These are phyloP conservation scores for Pampus argenteus DNA, from an alignment of 2,797 vertebrate species.

Conservation along the genomic window DNA sequence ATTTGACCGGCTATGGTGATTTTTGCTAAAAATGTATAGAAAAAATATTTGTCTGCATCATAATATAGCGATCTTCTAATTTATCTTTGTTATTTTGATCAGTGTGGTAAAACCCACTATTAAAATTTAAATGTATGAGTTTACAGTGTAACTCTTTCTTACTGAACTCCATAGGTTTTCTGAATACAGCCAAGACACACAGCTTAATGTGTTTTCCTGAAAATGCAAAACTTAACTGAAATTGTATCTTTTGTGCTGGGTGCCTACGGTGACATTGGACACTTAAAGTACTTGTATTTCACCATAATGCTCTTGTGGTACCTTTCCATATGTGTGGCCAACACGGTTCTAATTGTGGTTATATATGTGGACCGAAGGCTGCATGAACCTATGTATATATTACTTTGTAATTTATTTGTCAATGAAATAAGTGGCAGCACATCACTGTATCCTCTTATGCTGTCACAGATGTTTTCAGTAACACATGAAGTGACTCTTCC, in stretches of 20 bases:
- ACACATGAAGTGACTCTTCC: slow-evolving; percentile 51
- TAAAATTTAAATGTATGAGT: too few species aligned
- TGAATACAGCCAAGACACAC: too few species aligned
- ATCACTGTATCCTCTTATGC: slow-evolving; percentile 47
- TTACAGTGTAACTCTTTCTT: not conserved
- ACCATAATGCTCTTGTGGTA: slow-evolving; percentile 40
- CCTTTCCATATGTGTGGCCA: slow-evolving; percentile 28
- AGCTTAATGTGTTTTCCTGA: not conserved
- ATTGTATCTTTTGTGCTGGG: slow-evolving; percentile 54
- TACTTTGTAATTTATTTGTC: slow-evolving; percentile 63
- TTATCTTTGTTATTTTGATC: not conserved
- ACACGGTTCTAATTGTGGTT: slow-evolving; percentile 47
- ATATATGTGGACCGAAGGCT: slow-evolving; percentile 59
- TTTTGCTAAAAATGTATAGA: too few species aligned
- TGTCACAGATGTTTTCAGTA: slow-evolving; percentile 62
- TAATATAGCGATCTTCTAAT: not conserved
- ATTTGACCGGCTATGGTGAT: too few species aligned
- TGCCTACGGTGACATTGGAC: slow-evolving; percentile 44
- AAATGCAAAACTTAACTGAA: slow-evolving; percentile 69
- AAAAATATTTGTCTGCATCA: not conserved
- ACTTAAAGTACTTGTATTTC: slow-evolving; percentile 43
- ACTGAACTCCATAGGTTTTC: not conserved
- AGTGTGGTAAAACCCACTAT: not conserved
- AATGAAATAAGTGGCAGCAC: slow-evolving; percentile 61
- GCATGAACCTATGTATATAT: slow-evolving; percentile 74